phyloP scores from a whole-genome alignment of 2,888 invertebrate species.

The Noctuana brunneofusca region DNA sequence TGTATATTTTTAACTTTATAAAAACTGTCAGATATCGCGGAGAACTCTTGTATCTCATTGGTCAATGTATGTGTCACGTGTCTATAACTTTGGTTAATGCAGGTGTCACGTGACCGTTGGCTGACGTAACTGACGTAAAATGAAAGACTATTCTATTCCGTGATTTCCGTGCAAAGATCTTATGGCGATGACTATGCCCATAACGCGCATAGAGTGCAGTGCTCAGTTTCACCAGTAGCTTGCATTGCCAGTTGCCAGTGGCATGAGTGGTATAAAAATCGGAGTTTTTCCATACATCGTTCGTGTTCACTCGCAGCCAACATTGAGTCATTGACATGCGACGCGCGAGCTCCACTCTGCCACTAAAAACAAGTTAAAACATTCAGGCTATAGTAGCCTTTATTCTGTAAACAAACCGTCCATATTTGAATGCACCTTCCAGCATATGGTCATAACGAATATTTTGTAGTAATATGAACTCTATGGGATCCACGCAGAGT shows the following conservation, averaged over 20 bases:
- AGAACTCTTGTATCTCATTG: too few relatives aligned
- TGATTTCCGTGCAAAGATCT: neutral
- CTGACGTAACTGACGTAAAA: too few relatives aligned
- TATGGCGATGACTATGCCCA: constrained; percentile 19
- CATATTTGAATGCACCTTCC: constrained; percentile 35
- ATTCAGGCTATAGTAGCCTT: constrained; percentile 38
- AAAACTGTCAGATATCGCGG: too few relatives aligned
- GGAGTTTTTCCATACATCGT: constrained; percentile 43
- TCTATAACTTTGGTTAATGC: too few relatives aligned
- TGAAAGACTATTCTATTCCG: too few relatives aligned
- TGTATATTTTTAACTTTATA: too few relatives aligned
- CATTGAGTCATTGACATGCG: constrained; percentile 51
- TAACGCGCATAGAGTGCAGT: constrained; percentile 10
- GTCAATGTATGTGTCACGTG: too few relatives aligned
- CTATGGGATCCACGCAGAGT: constrained; percentile 3
- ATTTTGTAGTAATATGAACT: constrained; percentile 26
- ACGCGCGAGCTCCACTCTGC: constrained; percentile 42
- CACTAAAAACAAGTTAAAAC: constrained; percentile 42
- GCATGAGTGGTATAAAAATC: constrained; percentile 38
- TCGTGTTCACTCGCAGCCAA: constrained; percentile 42
- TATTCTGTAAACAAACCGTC: constrained; percentile 25
- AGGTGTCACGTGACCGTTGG: too few relatives aligned
- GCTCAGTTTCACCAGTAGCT: constrained; percentile 27
- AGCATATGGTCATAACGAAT: neutral
- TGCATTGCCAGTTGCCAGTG: constrained; percentile 35